Conservation (phyloP, 2,113 vertebrate species). For the Dicrurus megarhynchus region DNA sequence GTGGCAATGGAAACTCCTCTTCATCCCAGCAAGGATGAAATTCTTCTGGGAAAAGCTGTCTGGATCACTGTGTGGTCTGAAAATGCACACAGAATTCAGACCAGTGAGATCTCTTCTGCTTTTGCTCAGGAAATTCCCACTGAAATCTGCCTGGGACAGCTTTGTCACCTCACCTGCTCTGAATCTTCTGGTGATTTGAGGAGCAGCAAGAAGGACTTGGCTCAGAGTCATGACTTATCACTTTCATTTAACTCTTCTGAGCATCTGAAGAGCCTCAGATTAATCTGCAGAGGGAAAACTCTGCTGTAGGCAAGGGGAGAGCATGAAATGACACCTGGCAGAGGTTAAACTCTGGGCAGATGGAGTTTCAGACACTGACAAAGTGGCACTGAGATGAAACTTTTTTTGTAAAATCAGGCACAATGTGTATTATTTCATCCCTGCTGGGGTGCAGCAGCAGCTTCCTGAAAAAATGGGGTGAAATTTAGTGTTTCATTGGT, state of each 20-base stretch:
- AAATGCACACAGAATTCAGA: not conserved
- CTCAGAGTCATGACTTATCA: rapidly evolving
- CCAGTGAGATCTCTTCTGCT: not conserved
- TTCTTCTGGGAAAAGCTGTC: not conserved
- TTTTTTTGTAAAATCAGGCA: not conserved
- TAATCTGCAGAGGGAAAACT: not conserved
- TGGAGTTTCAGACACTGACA: not conserved
- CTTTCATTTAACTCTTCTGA: not conserved
- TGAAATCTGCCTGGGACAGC: not conserved
- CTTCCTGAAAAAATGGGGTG: not conserved
- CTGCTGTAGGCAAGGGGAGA: not conserved
- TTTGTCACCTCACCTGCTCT: not conserved
- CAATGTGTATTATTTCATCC: not conserved
- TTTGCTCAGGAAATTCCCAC: not conserved
- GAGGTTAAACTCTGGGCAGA: not conserved
- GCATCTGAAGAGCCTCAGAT: not conserved
- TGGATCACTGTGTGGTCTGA: rapidly evolving
- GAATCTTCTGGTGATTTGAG: not conserved
- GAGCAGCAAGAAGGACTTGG: not conserved
- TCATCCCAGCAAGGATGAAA: not conserved
- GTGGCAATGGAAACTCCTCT: not conserved
- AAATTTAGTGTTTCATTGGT: not conserved
- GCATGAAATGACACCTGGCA: not conserved
- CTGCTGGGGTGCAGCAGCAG: not conserved
- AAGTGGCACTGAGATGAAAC: not conserved